These are phyloP conservation scores for Tangara arthus DNA, from an alignment of 2,797 vertebrate species.

Conservation along the genomic window DNA sequence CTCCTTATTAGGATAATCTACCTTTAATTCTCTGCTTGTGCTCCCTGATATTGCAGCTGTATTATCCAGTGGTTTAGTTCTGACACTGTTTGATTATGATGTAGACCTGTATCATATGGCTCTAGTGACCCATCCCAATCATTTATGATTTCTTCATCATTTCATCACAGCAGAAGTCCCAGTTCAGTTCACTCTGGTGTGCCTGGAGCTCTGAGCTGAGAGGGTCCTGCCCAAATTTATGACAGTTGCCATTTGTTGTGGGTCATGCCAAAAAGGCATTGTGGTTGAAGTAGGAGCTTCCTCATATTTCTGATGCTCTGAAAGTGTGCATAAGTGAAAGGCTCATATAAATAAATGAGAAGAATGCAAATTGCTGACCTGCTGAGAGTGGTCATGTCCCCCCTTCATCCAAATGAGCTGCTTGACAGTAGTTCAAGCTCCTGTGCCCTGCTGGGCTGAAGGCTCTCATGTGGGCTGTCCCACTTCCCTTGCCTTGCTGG, in stretches of 20 bases:
- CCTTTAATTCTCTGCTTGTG: not conserved
- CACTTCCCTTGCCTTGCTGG: not conserved
- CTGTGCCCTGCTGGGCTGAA: not conserved
- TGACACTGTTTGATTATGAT: not conserved
- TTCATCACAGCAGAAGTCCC: not conserved
- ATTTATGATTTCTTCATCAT: not conserved
- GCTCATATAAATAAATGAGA: not conserved
- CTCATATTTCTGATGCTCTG: not conserved
- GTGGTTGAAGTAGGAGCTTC: not conserved
- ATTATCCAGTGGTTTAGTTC: not conserved
- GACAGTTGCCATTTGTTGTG: not conserved
- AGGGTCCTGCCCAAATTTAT: not conserved
- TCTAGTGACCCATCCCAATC: not conserved
- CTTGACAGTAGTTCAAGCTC: not conserved
- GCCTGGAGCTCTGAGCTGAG: accelerated
- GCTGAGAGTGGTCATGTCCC: not conserved
- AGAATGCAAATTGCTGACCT: not conserved
- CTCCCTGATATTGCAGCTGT: not conserved
- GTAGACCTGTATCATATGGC: not conserved
- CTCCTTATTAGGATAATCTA: not conserved
- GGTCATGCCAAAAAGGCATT: not conserved
- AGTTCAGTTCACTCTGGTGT: not conserved
- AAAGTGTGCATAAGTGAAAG: not conserved
- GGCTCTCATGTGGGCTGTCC: not conserved
- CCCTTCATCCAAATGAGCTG: not conserved